These are phyloP conservation scores for Calidris pugnax DNA, from an alignment of 2,113 vertebrate species.

Conservation along the genomic window DNA sequence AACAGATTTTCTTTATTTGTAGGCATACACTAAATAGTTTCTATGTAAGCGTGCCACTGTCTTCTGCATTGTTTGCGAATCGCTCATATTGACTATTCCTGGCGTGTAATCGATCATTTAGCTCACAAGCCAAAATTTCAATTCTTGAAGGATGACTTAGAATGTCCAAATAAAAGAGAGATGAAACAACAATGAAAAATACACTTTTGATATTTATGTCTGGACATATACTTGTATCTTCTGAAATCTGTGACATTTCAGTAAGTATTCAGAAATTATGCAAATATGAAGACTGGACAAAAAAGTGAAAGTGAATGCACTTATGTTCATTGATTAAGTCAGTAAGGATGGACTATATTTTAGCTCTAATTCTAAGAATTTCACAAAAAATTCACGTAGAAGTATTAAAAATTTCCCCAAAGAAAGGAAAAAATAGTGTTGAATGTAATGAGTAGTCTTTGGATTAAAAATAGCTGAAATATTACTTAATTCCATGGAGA, in stretches of 20 bases:
- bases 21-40: not conserved
- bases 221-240: not conserved
- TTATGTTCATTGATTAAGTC: not conserved
- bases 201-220: not conserved
- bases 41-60: not conserved
- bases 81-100: not conserved
- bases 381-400: not conserved
- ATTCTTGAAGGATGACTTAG: not conserved
- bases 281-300: not conserved
- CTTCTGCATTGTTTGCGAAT: not conserved
- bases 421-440: not conserved
- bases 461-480: not conserved
- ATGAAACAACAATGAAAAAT: not conserved
- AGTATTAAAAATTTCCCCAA: not conserved
- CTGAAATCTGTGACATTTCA: not conserved
- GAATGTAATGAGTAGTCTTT: not conserved
- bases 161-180: not conserved
- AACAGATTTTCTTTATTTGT: not conserved
- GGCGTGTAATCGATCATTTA: not conserved
- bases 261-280: not conserved
- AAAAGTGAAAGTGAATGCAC: not conserved
- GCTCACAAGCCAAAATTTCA: not conserved
- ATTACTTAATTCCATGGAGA: not conserved
- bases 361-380: not conserved
- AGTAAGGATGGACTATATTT: not conserved